phyloP scores from a whole-genome alignment of 2,113 vertebrate species.

The pig (Sus scrofa) region DNA sequence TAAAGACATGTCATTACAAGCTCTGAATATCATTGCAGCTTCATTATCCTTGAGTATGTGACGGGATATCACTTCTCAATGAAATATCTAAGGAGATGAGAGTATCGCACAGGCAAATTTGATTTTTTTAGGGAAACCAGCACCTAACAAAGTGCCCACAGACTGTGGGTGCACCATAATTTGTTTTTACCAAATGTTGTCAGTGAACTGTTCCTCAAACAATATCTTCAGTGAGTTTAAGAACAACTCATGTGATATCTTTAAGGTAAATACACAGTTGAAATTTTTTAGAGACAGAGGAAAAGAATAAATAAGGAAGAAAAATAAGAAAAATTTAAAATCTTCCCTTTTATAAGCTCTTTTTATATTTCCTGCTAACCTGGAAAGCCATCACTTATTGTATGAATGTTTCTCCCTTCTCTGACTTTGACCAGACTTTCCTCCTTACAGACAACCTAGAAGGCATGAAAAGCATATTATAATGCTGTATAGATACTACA shows the following conservation, averaged over 20 bases:
- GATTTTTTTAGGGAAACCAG: not conserved
- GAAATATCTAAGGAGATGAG: not conserved
- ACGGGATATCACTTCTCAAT: not conserved
- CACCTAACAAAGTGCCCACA: not conserved
- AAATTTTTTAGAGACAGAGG: not conserved
- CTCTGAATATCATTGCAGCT: not conserved
- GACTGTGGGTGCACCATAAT: no score
- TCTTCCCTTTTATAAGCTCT: not conserved
- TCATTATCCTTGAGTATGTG: not conserved
- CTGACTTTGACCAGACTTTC: not conserved
- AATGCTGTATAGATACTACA: not conserved
- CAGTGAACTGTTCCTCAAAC: not conserved
- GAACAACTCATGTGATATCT: not conserved
- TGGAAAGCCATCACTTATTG: not conserved
- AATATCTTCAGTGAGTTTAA: not conserved
- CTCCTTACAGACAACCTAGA: not conserved
- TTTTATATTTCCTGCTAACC: not conserved
- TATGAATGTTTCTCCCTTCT: not conserved
- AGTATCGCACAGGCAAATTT: not conserved
- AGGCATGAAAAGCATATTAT: not conserved
- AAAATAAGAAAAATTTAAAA: not conserved
- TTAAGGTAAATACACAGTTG: not conserved
- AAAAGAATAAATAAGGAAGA: not conserved
- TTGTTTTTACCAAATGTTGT: not conserved
- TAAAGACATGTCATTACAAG: not conserved